phyloP scores from a whole-genome alignment of 2,797 vertebrate species.

The Pangasius krempfi region DNA sequence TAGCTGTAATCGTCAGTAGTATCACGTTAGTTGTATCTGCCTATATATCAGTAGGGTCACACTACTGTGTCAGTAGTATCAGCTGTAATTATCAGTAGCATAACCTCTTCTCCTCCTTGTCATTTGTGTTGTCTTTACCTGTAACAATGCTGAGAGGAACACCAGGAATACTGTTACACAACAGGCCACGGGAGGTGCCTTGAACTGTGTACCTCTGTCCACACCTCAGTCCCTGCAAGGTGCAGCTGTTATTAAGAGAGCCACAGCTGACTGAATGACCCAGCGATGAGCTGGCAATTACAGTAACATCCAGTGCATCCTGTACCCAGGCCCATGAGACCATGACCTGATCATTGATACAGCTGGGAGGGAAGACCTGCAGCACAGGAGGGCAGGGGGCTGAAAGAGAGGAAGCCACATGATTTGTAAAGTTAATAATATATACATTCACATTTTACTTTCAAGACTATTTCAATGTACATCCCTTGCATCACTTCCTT shows the following conservation, averaged over 20 bases:
- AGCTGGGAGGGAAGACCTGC: constrained; percentile 58
- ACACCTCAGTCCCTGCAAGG: constrained; percentile 66
- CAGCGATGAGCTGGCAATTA: constrained; percentile 62
- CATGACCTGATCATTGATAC: constrained; percentile 59
- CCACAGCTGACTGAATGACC: constrained; percentile 64
- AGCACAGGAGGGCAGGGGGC: constrained; percentile 74
- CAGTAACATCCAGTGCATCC: constrained; percentile 55
- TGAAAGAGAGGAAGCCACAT: constrained; percentile 39
- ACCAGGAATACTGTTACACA: constrained; percentile 68
- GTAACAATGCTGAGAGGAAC: constrained; percentile 65
- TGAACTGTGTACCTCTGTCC: constrained; percentile 68
- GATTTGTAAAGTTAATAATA: not conserved
- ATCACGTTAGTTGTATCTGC: not conserved
- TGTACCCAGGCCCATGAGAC: constrained; percentile 67
- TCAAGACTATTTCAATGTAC: not conserved
- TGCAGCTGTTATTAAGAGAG: constrained; percentile 65
- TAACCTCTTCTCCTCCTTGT: not conserved
- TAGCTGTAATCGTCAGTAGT: not conserved
- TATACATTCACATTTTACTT: not conserved
- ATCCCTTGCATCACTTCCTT: not conserved
- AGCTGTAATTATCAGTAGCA: not conserved
- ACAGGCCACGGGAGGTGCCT: constrained; percentile 60
- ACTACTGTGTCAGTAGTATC: not conserved
- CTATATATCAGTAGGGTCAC: not conserved
- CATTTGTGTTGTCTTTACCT: constrained; percentile 56